Percentiles rank a stretch among this genome's conserved stretches.
These are phyloP conservation scores for Artemisiospiza belli DNA, from an alignment of 2,113 vertebrate species.

Conservation along the genomic window DNA sequence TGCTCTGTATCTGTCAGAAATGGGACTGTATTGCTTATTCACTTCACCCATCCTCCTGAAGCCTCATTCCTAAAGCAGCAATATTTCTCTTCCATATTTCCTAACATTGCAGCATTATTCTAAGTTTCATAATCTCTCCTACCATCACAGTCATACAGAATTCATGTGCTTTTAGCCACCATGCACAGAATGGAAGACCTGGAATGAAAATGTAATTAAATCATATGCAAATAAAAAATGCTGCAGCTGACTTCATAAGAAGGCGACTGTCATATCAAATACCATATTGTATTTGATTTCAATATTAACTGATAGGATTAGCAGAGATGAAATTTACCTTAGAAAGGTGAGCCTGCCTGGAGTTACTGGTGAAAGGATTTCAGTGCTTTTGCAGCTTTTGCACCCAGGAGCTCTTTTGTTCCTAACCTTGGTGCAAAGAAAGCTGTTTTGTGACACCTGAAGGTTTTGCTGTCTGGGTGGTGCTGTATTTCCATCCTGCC, in stretches of 20 bases:
- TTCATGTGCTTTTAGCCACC: conserved; percentile 35
- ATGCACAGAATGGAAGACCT: neutral
- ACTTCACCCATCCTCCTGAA: neutral
- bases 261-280: conserved; percentile 66
- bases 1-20: neutral
- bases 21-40: neutral
- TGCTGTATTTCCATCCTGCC: neutral
- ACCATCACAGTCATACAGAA: conserved; percentile 3
- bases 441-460: neutral
- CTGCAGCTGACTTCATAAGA: conserved; percentile 47
- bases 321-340: conserved; percentile 75
- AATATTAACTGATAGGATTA: conserved; percentile 75
- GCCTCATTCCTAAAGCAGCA: neutral
- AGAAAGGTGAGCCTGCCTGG: conserved; percentile 55
- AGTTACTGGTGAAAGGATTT: conserved; percentile 26
- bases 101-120: neutral
- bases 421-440: neutral
- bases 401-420: neutral
- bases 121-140: neutral
- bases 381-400: conserved; percentile 31
- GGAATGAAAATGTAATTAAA: conserved; percentile 70
- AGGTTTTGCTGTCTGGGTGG: neutral
- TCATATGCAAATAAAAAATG: conserved; percentile 66
- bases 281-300: conserved; percentile 69
- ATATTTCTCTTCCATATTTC: neutral